Evolutionary conservation across 1,140 invertebrate genomes (phyloP).

Genomic region (Drosophila leontia): DNA sequence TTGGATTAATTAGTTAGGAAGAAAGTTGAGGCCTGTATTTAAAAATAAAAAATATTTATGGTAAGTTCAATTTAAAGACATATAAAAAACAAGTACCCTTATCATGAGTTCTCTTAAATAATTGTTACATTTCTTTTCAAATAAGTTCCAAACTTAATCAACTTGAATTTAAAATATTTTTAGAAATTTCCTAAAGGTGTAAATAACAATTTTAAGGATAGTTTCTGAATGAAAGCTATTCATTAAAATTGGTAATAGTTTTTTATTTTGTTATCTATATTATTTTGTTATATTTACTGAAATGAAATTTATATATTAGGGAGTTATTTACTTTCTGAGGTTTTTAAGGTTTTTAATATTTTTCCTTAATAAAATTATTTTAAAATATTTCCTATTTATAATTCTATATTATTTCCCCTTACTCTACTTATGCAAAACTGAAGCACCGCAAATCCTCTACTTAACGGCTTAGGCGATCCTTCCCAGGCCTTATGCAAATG

Average conservation of each 20-base stretch:
- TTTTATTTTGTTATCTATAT: no score
- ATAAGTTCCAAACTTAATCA: no score
- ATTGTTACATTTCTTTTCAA: neutral
- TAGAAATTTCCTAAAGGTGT: no score
- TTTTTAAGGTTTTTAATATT: neutral
- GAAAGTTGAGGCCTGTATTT: neutral
- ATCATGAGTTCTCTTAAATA: neutral
- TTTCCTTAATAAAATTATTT: neutral
- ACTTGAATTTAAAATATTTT: neutral
- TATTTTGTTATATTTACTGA: no score
- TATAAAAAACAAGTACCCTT: no score
- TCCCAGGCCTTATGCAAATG: constrained; percentile 53
- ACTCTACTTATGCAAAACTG: constrained; percentile 5
- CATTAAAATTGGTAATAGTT: no score
- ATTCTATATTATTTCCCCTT: neutral
- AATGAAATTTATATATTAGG: neutral
- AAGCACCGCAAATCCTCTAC: constrained; percentile 39
- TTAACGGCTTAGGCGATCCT: constrained; percentile 47
- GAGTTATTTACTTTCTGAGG: neutral
- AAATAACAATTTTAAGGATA: no score
- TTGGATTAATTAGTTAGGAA: constrained; percentile 11
- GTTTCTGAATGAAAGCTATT: no score
- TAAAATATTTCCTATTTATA: neutral
- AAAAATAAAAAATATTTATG: neutral
- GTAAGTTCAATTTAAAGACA: no score